Percentiles rank a stretch among this genome's conserved stretches.
phyloP scores from a whole-genome alignment of 2,797 vertebrate species.

The Silurus lanzhouensis region DNA sequence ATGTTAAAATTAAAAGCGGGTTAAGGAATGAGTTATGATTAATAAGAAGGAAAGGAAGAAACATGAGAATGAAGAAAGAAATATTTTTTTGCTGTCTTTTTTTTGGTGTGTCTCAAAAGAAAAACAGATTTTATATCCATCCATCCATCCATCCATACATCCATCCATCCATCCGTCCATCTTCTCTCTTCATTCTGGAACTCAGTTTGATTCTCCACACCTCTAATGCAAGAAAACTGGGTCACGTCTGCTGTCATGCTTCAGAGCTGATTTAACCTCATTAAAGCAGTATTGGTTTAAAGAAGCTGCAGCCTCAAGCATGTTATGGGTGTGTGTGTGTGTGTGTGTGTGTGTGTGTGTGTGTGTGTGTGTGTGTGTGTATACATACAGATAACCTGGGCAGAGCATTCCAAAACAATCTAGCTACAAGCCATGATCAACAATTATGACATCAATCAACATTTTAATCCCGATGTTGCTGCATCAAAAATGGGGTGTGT shows the following conservation, averaged over 20 bases:
- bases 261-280: conserved; percentile 22
- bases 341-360: background rate
- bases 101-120: background rate
- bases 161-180: background rate
- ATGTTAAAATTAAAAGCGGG: background rate
- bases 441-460: background rate
- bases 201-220: conserved; percentile 21
- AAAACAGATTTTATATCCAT: background rate
- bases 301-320: background rate
- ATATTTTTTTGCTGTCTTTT: background rate
- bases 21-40: background rate
- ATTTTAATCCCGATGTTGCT: background rate
- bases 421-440: background rate
- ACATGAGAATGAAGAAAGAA: background rate
- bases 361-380: background rate
- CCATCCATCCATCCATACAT: too few relatives aligned
- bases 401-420: background rate
- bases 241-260: conserved; percentile 15
- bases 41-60: background rate
- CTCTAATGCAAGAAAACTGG: conserved; percentile 14
- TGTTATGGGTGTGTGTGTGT: too few relatives aligned
- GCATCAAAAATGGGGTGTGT: background rate
- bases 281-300: background rate
- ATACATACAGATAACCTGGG: background rate
- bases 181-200: background rate